Base-by-base conservation (phyloP, 2,888 invertebrate genomes). In the Andrena trimmerana region DNA sequence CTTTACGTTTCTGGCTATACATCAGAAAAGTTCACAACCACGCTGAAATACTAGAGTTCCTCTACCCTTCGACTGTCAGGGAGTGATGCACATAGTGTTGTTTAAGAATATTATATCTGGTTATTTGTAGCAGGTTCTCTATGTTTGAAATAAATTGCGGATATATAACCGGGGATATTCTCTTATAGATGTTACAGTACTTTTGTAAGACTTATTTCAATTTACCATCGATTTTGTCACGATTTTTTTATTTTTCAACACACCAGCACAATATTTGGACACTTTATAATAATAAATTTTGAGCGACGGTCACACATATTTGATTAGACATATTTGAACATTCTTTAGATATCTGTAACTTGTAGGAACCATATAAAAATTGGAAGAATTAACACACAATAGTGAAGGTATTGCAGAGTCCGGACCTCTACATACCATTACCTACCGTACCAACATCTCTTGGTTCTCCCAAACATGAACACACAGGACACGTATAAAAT, bases 291-390 rank as follows among this genome's bases (percentile, higher is more conserved):
- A 57, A 24, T 24, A 24, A 20, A 42, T 42, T 24, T 57, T 52
- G 52, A 20, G 52, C n/a, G 57, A 27, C 1, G 57, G 3, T 57
- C 24, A 57, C 27, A 27, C 10, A 57, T 24, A 42, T 42, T 42
- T 42, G 42, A 42, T 42, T 42, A 42, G 13, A 78, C 52, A 71
- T 62, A 68, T 29, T 60, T 27, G 27, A 78, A 67, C 57, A 33
- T 48, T 24, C 29, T 24, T 70, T 16, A 36, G 63, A 60, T 42
- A 63, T 16, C 65, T 50, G 24, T 79, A 60, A 79, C 42, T 59
- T 27, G 36, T 16, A 42, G 10, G 31, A 31, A 57, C 54, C 1
- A 13, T 70, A 68, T 78, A 78, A 63, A 77, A 78, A 78, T 63
- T 77, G 62, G 42, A 78, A 42, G 60, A 68, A 57, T 27, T 68